Evolutionary conservation across 2,113 vertebrate species (phyloP).

Genomic region (Pollachius pollachius): DNA sequence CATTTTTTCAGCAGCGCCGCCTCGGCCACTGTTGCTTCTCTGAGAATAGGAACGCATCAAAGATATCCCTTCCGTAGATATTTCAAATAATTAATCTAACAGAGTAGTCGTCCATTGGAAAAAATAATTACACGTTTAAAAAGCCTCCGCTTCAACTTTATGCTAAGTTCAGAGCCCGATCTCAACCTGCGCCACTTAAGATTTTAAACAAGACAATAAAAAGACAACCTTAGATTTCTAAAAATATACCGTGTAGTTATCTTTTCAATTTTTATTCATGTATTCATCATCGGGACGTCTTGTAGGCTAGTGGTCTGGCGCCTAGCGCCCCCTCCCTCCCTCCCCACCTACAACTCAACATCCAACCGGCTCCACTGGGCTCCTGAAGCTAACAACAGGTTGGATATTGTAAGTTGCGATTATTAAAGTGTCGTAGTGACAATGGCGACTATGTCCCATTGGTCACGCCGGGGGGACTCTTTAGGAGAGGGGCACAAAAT

Average conservation of each 20-base stretch:
- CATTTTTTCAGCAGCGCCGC: too few relatives aligned
- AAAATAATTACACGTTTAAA: too few relatives aligned
- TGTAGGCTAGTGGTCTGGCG: conserved; percentile 70
- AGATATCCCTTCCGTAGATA: too few relatives aligned
- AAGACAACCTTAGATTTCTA: conserved; percentile 51
- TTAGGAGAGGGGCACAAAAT: conserved; percentile 83
- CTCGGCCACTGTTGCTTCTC: too few relatives aligned
- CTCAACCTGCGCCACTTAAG: too few relatives aligned
- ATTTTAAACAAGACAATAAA: background rate
- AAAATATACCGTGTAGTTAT: conserved; percentile 56
- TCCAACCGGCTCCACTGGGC: conserved; percentile 79
- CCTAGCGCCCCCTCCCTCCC: conserved; percentile 71
- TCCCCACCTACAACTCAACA: conserved; percentile 68
- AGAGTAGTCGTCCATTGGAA: too few relatives aligned
- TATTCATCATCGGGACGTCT: conserved; percentile 68
- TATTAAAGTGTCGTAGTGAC: conserved; percentile 96
- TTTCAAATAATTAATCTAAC: too few relatives aligned
- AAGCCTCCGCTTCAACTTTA: too few relatives aligned
- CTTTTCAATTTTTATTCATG: conserved; percentile 75
- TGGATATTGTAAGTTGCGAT: conserved; percentile 98
- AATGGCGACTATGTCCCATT: conserved; percentile 98
- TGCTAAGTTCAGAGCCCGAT: too few relatives aligned
- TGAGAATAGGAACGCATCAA: too few relatives aligned
- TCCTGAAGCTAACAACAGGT: conserved; percentile 98
- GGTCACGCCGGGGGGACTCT: conserved; percentile 90